Conservation (phyloP, 2,888 invertebrate species). For the Polylopha cassiicola region DNA sequence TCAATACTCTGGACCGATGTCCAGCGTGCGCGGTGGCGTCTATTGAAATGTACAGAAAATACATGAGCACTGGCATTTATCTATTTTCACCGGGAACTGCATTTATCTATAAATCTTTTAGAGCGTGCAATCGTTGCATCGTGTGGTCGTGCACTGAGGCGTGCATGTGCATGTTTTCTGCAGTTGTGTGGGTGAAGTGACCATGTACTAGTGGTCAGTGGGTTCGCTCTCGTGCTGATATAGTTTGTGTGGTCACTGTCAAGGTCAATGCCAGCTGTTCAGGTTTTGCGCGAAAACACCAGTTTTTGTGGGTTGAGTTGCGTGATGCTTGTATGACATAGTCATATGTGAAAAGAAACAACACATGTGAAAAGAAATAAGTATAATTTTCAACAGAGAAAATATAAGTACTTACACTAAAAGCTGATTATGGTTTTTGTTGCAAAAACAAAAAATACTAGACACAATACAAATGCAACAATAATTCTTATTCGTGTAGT, state of each 20-base stretch:
- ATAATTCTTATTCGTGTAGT: too few relatives aligned
- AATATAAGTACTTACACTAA: too few relatives aligned
- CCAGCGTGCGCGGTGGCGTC: constrained; percentile 62
- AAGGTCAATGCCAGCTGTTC: constrained; percentile 37
- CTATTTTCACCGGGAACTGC: constrained; percentile 78
- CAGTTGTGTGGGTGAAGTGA: constrained; percentile 37
- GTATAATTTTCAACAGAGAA: too few relatives aligned
- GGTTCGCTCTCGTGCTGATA: constrained; percentile 40
- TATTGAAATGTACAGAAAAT: constrained; percentile 72
- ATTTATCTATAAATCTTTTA: constrained; percentile 78
- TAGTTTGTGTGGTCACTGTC: constrained; percentile 48
- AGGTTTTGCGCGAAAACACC: constrained; percentile 31
- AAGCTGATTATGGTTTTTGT: too few relatives aligned
- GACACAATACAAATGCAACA: too few relatives aligned
- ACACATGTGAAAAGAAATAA: too few relatives aligned
- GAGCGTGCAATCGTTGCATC: constrained; percentile 78
- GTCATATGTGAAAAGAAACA: constrained; percentile 5
- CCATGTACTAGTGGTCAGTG: constrained; percentile 41
- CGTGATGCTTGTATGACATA: background rate
- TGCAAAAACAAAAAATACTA: too few relatives aligned
- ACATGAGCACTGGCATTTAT: constrained; percentile 74
- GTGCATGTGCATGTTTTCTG: constrained; percentile 43
- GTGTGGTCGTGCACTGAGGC: constrained; percentile 71
- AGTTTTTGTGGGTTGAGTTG: constrained; percentile 6
- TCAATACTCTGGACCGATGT: constrained; percentile 47